Evolutionary conservation across 2,888 invertebrate genomes (phyloP).

Genomic region (Cartodere bifasciata): DNA sequence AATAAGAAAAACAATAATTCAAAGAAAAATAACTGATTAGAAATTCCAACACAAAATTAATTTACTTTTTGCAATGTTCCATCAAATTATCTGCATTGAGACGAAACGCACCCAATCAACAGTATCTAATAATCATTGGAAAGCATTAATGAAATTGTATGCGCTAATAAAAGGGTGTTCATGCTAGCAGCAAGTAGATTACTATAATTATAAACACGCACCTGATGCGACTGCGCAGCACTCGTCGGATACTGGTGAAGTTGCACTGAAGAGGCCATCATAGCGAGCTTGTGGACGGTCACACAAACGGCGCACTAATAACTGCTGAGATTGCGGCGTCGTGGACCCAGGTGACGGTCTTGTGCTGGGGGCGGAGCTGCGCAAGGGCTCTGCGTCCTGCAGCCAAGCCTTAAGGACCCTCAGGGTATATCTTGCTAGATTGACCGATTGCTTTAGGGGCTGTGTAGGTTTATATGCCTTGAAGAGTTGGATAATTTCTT

Average conservation of each 20-base stretch:
- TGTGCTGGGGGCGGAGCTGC: slow-evolving; percentile 29
- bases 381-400: slow-evolving; percentile 26
- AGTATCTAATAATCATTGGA: slow-evolving; percentile 16
- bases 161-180: slow-evolving; percentile 31
- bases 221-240: slow-evolving; percentile 34
- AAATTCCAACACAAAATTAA: no score
- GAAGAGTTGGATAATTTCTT: no score
- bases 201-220: slow-evolving; percentile 32
- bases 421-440: slow-evolving; percentile 1
- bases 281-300: slow-evolving; percentile 24
- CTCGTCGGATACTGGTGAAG: slow-evolving; percentile 29
- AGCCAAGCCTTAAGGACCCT: slow-evolving; percentile 12
- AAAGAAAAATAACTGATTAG: no score
- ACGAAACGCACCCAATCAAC: slow-evolving; percentile 14
- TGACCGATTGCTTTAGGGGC: no score
- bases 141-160: slow-evolving; percentile 29
- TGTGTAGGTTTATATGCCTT: no score
- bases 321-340: slow-evolving; percentile 32
- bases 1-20: no score
- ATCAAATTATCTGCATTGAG: no score
- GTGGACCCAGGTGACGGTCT: slow-evolving; percentile 29
- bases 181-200: no score
- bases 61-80: no score
- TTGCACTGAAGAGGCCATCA: slow-evolving; percentile 30
- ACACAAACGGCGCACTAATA: slow-evolving; percentile 35